Evolutionary conservation across 2,888 invertebrate species (phyloP), one percentile per base, ranked within the genome.

Genomic region (Eudemis profundana): DNA sequence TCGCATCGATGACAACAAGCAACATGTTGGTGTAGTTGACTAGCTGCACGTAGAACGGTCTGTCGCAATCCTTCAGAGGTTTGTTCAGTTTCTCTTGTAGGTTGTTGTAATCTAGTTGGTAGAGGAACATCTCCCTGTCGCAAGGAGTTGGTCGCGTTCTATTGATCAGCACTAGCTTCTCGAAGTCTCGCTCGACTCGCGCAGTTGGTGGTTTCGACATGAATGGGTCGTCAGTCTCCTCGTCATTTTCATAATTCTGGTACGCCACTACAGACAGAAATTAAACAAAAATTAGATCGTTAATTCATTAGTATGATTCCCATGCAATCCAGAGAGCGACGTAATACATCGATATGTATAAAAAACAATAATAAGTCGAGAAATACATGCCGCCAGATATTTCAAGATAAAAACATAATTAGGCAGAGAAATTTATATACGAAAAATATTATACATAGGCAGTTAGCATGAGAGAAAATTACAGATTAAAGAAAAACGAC

Each of bases 91-190:
- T 94, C 79, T 83, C 93, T 76, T 89, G 92, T 80, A 86, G 85
- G 66, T 86, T 89, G 66, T 78, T 89, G 69, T 88, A 90, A 14
- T 92, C 88, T 21, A 94, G 78, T 76, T 93, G 90, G 79, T 94
- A 94, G 1, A 94, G 82, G 50, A 84, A 90, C 78, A 94, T 93
- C 82, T 96, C 95, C 81, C 96, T 94, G 83, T 98, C 98, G 82
- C 98, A 98, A 3, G 97, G 96, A 62, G 96, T 95, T 0, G 97
- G 96, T 47, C 96, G 93, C 0, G 97, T 97, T 77, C 97, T 93
- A 72, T 95, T 95, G 74, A 96, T 94, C 54, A 95, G 89, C 1
- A 96, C 93, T 7, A 93, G 86, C 68, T 94, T 93, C 72, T 95
- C 94, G 81, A 94, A 93, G 75, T 94, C 89, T 72, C 94, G 85